Conservation (phyloP, 1,140 invertebrate genomes). For the Ips typographus region DNA sequence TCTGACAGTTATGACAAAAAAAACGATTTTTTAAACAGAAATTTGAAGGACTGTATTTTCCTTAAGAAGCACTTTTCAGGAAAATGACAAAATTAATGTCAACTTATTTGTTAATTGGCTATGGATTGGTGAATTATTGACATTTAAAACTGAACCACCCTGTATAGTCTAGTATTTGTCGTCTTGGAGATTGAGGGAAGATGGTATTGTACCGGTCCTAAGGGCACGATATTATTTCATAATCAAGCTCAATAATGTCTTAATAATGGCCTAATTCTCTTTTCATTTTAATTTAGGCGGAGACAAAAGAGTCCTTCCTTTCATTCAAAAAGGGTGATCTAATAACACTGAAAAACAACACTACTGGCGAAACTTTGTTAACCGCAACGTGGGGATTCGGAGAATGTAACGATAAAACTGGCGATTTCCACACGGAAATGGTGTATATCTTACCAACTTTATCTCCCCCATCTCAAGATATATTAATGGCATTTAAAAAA, state of each 20-base stretch:
- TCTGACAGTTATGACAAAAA: too few relatives aligned
- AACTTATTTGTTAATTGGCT: too few relatives aligned
- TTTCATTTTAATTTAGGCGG: conserved; percentile 4
- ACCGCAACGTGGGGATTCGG: conserved; percentile 76
- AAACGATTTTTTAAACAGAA: too few relatives aligned
- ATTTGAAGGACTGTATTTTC: too few relatives aligned
- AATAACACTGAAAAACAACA: conserved; percentile 75
- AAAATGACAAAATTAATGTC: too few relatives aligned
- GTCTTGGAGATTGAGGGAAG: too few relatives aligned
- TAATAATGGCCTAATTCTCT: background rate
- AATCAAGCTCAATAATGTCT: background rate
- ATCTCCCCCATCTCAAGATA: conserved; percentile 66
- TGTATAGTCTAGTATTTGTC: too few relatives aligned
- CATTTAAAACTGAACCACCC: too few relatives aligned
- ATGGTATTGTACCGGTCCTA: too few relatives aligned
- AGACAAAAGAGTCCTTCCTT: conserved; percentile 44
- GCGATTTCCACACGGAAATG: conserved; percentile 84
- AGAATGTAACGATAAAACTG: conserved; percentile 66
- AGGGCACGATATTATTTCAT: too few relatives aligned
- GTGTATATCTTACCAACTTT: conserved; percentile 87
- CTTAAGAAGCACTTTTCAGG: too few relatives aligned
- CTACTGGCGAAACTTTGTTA: conserved; percentile 73
- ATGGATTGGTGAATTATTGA: too few relatives aligned
- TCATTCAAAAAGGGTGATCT: conserved; percentile 79
- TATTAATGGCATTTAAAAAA: conserved; percentile 62